A percentile compares a stretch with the other conserved stretches of the same genome.
Conservation (phyloP, 2,797 vertebrate genomes). For the Schizopygopsis pylzovi region DNA sequence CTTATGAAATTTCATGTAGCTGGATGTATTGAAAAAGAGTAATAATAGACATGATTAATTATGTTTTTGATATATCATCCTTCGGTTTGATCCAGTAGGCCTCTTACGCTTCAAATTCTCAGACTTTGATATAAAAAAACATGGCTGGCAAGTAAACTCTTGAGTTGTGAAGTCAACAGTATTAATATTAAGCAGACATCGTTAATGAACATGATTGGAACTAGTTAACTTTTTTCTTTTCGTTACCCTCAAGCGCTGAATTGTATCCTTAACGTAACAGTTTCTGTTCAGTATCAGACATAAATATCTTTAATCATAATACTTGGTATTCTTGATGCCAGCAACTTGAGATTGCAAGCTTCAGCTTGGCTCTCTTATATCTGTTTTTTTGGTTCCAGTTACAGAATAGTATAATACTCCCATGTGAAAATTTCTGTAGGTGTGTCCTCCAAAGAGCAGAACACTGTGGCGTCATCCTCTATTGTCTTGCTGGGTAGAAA, state of each 20-base stretch:
- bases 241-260: background rate
- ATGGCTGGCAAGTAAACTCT: background rate
- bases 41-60: background rate
- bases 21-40: background rate
- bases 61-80: background rate
- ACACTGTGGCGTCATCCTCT: slow-evolving; percentile 45
- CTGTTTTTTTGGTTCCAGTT: slow-evolving; percentile 5
- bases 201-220: background rate
- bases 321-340: background rate
- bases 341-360: background rate
- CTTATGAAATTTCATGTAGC: background rate
- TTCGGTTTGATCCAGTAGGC: background rate
- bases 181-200: background rate
- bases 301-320: background rate
- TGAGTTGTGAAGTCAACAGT: background rate
- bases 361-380: slow-evolving; percentile 4
- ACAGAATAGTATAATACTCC: slow-evolving; percentile 10
- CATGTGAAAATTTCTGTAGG: slow-evolving; percentile 46
- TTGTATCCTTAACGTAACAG: slow-evolving; percentile 11
- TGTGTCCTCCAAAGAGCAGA: slow-evolving; percentile 29
- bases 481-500: slow-evolving; percentile 47
- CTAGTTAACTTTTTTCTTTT: background rate
- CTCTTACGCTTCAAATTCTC: background rate
- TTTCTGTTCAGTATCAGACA: background rate
- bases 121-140: background rate